Conservation (phyloP, 2,888 invertebrate genomes). For the Apodemia duryi region DNA sequence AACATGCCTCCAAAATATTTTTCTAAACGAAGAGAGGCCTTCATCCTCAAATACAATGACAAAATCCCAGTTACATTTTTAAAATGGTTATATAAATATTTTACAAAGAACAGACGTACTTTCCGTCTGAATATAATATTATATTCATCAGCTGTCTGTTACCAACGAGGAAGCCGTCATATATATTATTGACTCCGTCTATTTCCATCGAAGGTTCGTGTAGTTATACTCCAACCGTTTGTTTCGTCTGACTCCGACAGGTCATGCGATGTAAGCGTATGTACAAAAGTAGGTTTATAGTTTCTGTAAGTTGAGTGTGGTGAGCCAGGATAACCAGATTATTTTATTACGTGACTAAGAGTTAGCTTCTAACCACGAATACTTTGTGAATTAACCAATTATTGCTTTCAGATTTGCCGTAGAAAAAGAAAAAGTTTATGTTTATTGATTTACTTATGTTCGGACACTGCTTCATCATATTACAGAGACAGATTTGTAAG, state of each 20-base stretch:
- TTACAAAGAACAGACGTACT: not conserved
- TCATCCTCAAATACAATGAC: too few relatives aligned
- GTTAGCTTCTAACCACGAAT: not conserved
- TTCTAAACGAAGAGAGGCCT: too few relatives aligned
- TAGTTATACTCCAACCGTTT: slow-evolving; percentile 1
- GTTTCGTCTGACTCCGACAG: not conserved
- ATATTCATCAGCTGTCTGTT: slow-evolving; percentile 1
- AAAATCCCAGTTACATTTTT: not conserved
- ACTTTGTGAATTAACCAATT: not conserved
- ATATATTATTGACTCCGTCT: slow-evolving; percentile 5
- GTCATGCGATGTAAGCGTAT: slow-evolving; percentile 7
- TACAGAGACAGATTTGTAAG: too few relatives aligned
- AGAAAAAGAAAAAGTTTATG: too few relatives aligned
- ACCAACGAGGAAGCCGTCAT: not conserved
- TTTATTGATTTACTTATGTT: too few relatives aligned
- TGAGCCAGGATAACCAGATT: not conserved
- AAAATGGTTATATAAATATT: not conserved
- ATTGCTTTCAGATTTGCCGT: not conserved
- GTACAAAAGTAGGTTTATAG: not conserved
- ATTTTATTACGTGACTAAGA: not conserved
- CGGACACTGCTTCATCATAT: too few relatives aligned
- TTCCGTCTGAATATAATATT: not conserved
- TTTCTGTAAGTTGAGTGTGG: not conserved
- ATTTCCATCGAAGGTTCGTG: slow-evolving; percentile 11
- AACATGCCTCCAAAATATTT: too few relatives aligned